Evolutionary conservation across 2,797 vertebrate species (phyloP).

Genomic region (Spondyliosoma cantharus): DNA sequence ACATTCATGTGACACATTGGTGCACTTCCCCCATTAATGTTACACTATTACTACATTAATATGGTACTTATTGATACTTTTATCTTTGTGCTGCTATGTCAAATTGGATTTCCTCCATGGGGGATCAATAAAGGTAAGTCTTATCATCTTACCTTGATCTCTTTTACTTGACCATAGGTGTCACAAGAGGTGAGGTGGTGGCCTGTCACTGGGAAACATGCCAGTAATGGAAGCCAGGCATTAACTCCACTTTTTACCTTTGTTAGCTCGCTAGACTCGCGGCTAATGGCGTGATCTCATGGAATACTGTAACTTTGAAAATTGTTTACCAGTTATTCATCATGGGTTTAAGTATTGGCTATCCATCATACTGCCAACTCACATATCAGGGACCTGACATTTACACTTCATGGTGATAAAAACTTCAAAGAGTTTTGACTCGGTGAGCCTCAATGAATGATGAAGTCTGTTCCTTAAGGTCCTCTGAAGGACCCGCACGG

Average conservation of each 20-base stretch:
- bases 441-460: not conserved
- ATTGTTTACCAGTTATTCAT: slow-evolving; percentile 12
- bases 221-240: slow-evolving; percentile 11
- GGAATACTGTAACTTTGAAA: slow-evolving; percentile 1
- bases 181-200: not conserved
- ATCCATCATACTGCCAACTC: not conserved
- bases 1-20: not conserved
- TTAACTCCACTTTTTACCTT: not conserved
- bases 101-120: no score
- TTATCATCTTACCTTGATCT: no score
- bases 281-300: slow-evolving; percentile 20
- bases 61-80: no score
- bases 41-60: not conserved
- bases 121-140: no score
- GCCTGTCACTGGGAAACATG: not conserved
- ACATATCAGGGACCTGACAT: slow-evolving; percentile 3
- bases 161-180: no score
- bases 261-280: slow-evolving; percentile 4
- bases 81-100: no score
- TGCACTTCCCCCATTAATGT: not conserved
- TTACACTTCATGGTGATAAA: slow-evolving; percentile 5
- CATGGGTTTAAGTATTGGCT: slow-evolving; percentile 10
- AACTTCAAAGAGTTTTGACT: slow-evolving; percentile 1
- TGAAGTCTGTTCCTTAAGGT: not conserved
- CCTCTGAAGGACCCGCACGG: not conserved